Evolutionary conservation across 2,797 vertebrate species (phyloP).

Genomic region (Pogonophryne albipinna): DNA sequence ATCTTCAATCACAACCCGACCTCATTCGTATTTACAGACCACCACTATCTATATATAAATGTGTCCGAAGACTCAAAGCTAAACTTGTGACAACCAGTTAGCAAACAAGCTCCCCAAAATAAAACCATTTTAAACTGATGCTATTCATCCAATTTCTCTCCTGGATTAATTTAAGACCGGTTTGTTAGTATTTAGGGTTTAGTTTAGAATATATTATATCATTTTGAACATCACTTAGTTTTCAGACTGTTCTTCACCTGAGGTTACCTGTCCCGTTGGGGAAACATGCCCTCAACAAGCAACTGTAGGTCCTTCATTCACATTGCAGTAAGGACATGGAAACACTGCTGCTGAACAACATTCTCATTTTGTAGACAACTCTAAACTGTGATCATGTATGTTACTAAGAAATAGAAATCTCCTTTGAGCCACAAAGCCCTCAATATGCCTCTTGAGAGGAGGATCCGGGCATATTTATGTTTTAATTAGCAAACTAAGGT

Average conservation of each 20-base stretch:
- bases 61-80: background rate
- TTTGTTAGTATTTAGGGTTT: background rate
- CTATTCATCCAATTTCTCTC: background rate
- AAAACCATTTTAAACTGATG: background rate
- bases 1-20: too few species aligned
- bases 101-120: conserved; percentile 16
- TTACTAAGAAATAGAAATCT: conserved; percentile 26
- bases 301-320: background rate
- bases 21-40: too few species aligned
- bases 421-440: conserved; percentile 40
- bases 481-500: conserved; percentile 99
- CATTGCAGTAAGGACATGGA: background rate
- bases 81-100: background rate
- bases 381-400: conserved; percentile 11
- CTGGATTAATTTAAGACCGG: background rate
- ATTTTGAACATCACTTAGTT: conserved; percentile 1
- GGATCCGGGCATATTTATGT: conserved; percentile 94
- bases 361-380: too few species aligned
- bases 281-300: background rate
- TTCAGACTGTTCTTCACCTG: background rate
- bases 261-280: background rate
- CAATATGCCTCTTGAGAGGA: conserved; percentile 83
- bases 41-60: too few species aligned
- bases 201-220: background rate
- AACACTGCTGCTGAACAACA: background rate